These are phyloP conservation scores for Cetoscarus ocellatus DNA, from an alignment of 2,797 vertebrate species.

Conservation along the genomic window DNA sequence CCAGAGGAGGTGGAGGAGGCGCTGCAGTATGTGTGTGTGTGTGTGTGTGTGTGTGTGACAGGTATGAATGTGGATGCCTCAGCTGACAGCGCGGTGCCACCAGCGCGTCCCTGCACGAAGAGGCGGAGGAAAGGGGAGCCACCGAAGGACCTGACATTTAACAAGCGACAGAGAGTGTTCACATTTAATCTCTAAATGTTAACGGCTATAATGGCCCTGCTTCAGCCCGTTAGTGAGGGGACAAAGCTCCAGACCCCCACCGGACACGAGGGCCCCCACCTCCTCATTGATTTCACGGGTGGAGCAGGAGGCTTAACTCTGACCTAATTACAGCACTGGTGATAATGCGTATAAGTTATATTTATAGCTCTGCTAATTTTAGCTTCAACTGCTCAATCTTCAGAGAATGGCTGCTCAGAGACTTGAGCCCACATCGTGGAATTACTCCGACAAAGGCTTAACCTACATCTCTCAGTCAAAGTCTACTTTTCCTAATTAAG, in stretches of 20 bases:
- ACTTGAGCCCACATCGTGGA: slow-evolving; percentile 12
- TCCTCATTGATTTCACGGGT: slow-evolving; percentile 53
- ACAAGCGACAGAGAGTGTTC: slow-evolving; percentile 81
- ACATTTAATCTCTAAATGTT: slow-evolving; percentile 84
- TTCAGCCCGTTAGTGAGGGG: slow-evolving; percentile 54
- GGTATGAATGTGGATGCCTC: slow-evolving; percentile 51
- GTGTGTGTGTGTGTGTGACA: slow-evolving; percentile 58
- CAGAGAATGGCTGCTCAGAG: slow-evolving; percentile 30
- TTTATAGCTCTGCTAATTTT: slow-evolving; percentile 62
- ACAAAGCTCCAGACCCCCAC: slow-evolving; percentile 53
- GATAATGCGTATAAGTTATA: slow-evolving; percentile 57
- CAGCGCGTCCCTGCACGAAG: slow-evolving; percentile 35
- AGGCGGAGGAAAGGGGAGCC: slow-evolving; percentile 46
- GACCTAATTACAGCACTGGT: slow-evolving; percentile 58
- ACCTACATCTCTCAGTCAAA: slow-evolving; percentile 19
- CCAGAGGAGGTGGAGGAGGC: slow-evolving; percentile 34
- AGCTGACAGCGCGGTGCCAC: slow-evolving; percentile 45
- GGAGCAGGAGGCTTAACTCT: slow-evolving; percentile 62
- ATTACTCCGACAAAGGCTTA: slow-evolving; percentile 17
- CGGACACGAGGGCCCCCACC: slow-evolving; percentile 48
- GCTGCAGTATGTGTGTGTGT: slow-evolving; percentile 28
- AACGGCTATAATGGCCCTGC: slow-evolving; percentile 78
- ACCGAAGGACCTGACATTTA: slow-evolving; percentile 82
- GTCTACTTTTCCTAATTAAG: slow-evolving; percentile 5
- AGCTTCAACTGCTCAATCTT: slow-evolving; percentile 30